phyloP scores from a whole-genome alignment of 1,140 invertebrate species.

The Asbolus verrucosus region DNA sequence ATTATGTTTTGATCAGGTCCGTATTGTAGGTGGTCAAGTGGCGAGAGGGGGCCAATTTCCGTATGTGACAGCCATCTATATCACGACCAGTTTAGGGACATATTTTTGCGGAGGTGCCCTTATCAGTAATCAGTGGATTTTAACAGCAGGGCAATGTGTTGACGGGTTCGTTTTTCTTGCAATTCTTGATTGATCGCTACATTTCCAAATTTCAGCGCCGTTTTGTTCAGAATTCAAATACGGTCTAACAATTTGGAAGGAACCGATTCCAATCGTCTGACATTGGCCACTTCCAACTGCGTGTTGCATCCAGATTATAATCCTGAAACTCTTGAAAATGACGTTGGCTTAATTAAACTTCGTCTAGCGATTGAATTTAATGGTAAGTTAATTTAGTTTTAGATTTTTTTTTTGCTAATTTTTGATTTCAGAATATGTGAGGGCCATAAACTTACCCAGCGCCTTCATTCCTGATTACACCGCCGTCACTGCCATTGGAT shows the following conservation, averaged over 20 bases:
- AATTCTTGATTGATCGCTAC: neutral
- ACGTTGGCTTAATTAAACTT: constrained; percentile 13
- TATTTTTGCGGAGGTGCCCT: constrained; percentile 22
- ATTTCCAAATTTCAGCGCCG: neutral
- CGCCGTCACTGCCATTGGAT: constrained; percentile 3
- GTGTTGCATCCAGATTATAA: neutral
- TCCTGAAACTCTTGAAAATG: constrained; percentile 6
- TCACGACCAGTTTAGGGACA: neutral
- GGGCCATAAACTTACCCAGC: neutral
- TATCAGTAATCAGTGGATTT: constrained; percentile 5
- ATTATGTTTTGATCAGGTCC: too few species aligned
- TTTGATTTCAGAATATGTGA: neutral
- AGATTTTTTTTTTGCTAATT: neutral
- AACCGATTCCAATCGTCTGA: constrained; percentile 15
- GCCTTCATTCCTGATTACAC: constrained; percentile 9
- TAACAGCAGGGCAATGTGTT: constrained; percentile 2
- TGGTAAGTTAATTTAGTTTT: neutral
- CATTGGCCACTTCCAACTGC: neutral
- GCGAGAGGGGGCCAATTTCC: constrained; percentile 12
- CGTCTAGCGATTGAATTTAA: constrained; percentile 15
- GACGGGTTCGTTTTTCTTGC: neutral
- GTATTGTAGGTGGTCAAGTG: constrained; percentile 15
- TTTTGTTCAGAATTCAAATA: neutral
- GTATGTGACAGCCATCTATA: constrained; percentile 4
- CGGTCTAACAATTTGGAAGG: neutral